Evolutionary conservation across 2,888 invertebrate genomes (phyloP).

Genomic region (Hemithea aestivaria): DNA sequence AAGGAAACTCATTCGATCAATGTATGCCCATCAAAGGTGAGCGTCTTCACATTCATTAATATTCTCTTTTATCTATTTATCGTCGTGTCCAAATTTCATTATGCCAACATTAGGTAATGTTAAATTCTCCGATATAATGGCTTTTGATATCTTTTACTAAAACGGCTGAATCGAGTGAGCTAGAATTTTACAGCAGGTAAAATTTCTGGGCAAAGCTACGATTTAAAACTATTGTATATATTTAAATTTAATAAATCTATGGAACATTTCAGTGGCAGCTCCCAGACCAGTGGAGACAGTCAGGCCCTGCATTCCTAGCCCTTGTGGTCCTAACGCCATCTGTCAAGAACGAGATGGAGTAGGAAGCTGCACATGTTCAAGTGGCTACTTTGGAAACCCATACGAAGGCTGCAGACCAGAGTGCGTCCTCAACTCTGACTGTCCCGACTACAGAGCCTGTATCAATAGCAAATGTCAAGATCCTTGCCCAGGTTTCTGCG

Average conservation of each 20-base stretch:
- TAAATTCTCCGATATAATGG: too few relatives aligned
- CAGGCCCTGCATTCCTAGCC: slow-evolving; percentile 79
- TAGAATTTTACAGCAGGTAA: too few relatives aligned
- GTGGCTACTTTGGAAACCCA: slow-evolving; percentile 84
- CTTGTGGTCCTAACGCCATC: slow-evolving; percentile 83
- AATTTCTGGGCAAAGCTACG: too few relatives aligned
- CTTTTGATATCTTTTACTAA: not conserved
- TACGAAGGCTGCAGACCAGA: slow-evolving; percentile 85
- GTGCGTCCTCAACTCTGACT: slow-evolving; percentile 84
- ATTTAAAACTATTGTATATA: too few relatives aligned
- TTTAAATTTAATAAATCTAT: too few relatives aligned
- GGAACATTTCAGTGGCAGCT: slow-evolving; percentile 38
- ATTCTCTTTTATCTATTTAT: too few relatives aligned
- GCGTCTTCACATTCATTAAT: too few relatives aligned
- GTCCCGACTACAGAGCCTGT: slow-evolving; percentile 82
- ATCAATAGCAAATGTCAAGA: slow-evolving; percentile 83
- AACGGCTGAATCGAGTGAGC: too few relatives aligned
- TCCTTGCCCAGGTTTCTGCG: slow-evolving; percentile 88
- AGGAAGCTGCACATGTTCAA: slow-evolving; percentile 84
- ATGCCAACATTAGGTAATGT: too few relatives aligned
- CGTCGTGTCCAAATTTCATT: too few relatives aligned
- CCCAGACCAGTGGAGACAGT: slow-evolving; percentile 39
- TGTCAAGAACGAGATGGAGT: slow-evolving; percentile 83
- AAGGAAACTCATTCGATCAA: slow-evolving; percentile 88
- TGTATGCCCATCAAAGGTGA: slow-evolving; percentile 74